These are phyloP conservation scores for Aleadryas rufinucha DNA, from an alignment of 2,113 vertebrate genomes.

Conservation along the genomic window DNA sequence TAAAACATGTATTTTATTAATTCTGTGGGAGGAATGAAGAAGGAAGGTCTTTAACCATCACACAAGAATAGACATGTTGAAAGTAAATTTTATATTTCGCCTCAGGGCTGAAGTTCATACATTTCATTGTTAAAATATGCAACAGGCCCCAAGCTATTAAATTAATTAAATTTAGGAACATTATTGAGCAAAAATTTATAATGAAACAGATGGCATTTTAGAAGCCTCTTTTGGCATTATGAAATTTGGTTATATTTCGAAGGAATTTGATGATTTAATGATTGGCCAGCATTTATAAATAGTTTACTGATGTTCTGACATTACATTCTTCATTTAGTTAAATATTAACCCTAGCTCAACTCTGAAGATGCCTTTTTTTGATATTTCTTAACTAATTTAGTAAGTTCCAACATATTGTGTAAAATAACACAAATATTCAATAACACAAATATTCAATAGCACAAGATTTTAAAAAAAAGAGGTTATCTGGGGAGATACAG, in stretches of 20 bases:
- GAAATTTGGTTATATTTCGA: background rate
- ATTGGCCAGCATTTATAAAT: background rate
- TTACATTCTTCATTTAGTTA: background rate
- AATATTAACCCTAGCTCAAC: background rate
- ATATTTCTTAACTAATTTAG: background rate
- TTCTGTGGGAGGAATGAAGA: background rate
- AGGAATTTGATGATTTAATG: background rate
- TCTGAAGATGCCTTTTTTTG: background rate
- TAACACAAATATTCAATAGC: background rate
- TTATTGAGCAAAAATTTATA: background rate
- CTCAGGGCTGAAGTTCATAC: background rate
- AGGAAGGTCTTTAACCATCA: background rate
- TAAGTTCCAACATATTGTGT: background rate
- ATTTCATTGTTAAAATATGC: slow-evolving; percentile 4
- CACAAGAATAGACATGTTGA: background rate
- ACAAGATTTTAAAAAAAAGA: background rate
- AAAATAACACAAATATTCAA: background rate
- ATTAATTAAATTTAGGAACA: background rate
- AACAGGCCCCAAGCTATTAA: background rate
- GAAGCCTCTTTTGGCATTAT: background rate
- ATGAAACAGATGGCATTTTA: background rate
- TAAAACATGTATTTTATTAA: background rate
- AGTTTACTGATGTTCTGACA: background rate
- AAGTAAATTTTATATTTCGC: background rate
- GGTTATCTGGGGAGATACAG: background rate